Evolutionary conservation across 2,888 invertebrate genomes (phyloP), one percentile per base, ranked within the genome.

Genomic region (Altica lythri): DNA sequence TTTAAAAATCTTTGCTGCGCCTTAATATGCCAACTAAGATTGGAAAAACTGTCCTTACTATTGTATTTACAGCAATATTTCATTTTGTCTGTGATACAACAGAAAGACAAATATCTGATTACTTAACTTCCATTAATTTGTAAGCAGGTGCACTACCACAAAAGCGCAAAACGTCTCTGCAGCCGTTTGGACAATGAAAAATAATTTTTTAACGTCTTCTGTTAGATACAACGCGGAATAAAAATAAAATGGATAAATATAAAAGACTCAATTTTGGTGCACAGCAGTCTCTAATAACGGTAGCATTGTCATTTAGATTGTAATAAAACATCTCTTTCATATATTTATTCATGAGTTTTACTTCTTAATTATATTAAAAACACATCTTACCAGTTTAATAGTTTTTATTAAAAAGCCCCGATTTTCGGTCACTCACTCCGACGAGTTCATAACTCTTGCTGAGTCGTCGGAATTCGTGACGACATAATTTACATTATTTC

Each of bases 291-390:
- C 47, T 64, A 62, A 64, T 64, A 62, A 64, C 56, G 22, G 40
- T 50, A 9, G 47, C 58, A 59, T 64, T 66, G 66, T 66, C 60
- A 66, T 64, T 66, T 61, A 61, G 62, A 66, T 66, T 57, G 47
- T n/a, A n/a, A n/a, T n/a, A n/a, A n/a, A n/a, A n/a, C n/a, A n/a
- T n/a, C n/a, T n/a, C n/a, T n/a, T n/a, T n/a, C n/a, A n/a, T n/a
- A n/a, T n/a, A n/a, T n/a, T n/a, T n/a, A n/a, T n/a, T n/a, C n/a
- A n/a, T n/a, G n/a, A n/a, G n/a, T n/a, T n/a, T n/a, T n/a, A n/a
- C n/a, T n/a, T n/a, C n/a, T n/a, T n/a, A n/a, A n/a, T n/a, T n/a
- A n/a, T n/a, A n/a, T n/a, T n/a, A n/a, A n/a, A n/a, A n/a, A n/a
- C n/a, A n/a, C n/a, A n/a, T n/a, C n/a, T n/a, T n/a, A n/a, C n/a